Evolutionary conservation across 92 coral and sea anemone species (phyloP).

Genomic region (Palythoa grandiflora): DNA sequence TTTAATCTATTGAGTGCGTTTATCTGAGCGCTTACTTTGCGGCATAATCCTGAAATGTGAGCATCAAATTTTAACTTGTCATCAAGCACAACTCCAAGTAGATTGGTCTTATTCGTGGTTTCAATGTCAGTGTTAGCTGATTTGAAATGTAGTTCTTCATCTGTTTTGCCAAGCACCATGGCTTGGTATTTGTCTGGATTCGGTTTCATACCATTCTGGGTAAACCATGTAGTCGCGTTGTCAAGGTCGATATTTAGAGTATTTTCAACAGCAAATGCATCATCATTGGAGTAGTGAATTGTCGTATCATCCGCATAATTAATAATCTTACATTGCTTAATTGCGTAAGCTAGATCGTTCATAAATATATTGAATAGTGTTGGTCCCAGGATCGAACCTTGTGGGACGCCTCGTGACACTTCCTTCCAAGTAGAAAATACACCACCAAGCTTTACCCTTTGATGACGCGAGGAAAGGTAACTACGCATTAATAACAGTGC

Average conservation of each 20-base stretch:
- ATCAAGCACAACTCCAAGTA: too few species aligned
- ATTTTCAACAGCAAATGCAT: neutral
- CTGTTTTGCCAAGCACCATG: too few species aligned
- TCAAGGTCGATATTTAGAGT: neutral
- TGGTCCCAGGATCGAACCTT: neutral
- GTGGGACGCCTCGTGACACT: neutral
- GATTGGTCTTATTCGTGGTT: too few species aligned
- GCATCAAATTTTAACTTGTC: too few species aligned
- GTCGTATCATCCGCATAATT: neutral
- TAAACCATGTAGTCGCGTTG: conserved; percentile 12
- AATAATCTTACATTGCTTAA: neutral
- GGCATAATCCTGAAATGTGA: too few species aligned
- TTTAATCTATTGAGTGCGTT: too few species aligned
- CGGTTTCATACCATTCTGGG: neutral
- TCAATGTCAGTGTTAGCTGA: too few species aligned
- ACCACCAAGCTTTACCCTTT: neutral
- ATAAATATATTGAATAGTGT: neutral
- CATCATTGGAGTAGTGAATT: neutral
- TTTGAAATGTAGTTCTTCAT: too few species aligned
- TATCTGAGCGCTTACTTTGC: too few species aligned
- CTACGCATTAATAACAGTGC: neutral
- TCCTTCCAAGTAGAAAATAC: neutral
- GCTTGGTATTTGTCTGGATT: too few species aligned
- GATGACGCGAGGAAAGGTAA: neutral
- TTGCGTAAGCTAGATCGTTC: neutral